Evolutionary conservation across 2,888 invertebrate genomes (phyloP).

Genomic region (Frankliniella fusca): DNA sequence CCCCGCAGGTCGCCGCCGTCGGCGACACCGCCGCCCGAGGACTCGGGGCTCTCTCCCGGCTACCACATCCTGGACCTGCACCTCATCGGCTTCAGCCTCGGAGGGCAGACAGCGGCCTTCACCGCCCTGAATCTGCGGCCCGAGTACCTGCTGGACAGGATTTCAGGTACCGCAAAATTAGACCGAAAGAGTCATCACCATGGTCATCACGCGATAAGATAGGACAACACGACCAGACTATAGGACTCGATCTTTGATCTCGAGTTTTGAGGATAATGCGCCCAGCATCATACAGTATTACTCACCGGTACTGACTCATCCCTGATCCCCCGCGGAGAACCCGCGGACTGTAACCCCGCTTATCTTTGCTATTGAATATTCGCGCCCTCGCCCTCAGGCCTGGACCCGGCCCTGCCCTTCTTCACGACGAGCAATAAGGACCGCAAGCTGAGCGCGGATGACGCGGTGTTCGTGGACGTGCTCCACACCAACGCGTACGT

Average conservation of each 20-base stretch:
- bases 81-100: constrained; percentile 63
- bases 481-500: constrained; percentile 67
- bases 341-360: not conserved
- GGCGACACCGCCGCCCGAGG: not conserved
- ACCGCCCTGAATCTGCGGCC: constrained; percentile 52
- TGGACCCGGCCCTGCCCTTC: constrained; percentile 67
- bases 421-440: constrained; percentile 51
- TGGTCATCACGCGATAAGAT: not conserved
- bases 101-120: constrained; percentile 48
- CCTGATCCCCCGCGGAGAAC: too few species aligned
- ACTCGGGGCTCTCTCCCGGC: not conserved
- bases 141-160: constrained; percentile 32
- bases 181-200: not conserved
- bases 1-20: constrained; percentile 40
- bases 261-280: too few species aligned
- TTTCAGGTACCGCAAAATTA: constrained; percentile 33
- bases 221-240: not conserved
- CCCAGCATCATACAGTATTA: too few species aligned
- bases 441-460: constrained; percentile 58
- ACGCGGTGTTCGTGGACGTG: constrained; percentile 66
- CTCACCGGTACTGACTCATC: too few species aligned
- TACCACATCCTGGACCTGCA: constrained; percentile 48
- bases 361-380: not conserved
- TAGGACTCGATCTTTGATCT: too few species aligned
- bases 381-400: constrained; percentile 45